A percentile compares a stretch with the other conserved stretches of the same genome.
Conservation (phyloP, 1,140 invertebrate species). For the Lucilia cuprina region DNA sequence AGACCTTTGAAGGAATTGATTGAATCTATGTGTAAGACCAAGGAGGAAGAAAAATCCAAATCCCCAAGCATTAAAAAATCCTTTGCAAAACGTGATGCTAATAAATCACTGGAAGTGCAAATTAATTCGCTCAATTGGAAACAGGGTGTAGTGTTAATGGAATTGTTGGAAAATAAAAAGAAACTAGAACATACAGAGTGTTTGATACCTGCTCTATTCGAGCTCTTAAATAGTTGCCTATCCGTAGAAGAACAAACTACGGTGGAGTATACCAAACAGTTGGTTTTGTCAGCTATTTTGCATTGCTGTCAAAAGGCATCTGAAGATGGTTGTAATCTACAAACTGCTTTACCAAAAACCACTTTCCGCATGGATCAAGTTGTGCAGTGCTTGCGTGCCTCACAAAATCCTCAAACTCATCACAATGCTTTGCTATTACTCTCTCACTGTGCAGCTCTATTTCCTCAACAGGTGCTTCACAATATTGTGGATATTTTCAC, state of each 20-base stretch:
- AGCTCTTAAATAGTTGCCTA: slow-evolving; percentile 80
- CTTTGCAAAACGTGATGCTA: slow-evolving; percentile 43
- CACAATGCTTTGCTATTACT: slow-evolving; percentile 87
- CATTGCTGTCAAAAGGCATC: slow-evolving; percentile 72
- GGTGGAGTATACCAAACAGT: slow-evolving; percentile 90
- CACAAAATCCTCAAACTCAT: slow-evolving; percentile 92
- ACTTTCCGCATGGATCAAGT: slow-evolving; percentile 82
- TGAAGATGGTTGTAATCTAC: slow-evolving; percentile 63
- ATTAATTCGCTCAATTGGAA: slow-evolving; percentile 74
- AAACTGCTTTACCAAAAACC: slow-evolving; percentile 63
- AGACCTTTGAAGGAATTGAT: slow-evolving; percentile 70
- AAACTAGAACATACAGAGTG: slow-evolving; percentile 69
- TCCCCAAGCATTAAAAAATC: slow-evolving; percentile 39
- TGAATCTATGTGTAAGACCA: slow-evolving; percentile 31
- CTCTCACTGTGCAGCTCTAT: slow-evolving; percentile 75
- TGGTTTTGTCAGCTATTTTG: slow-evolving; percentile 80
- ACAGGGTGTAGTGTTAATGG: slow-evolving; percentile 78
- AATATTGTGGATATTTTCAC: slow-evolving; percentile 96
- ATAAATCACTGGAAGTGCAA: slow-evolving; percentile 42
- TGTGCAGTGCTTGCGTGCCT: slow-evolving; percentile 86
- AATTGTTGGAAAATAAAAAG: slow-evolving; percentile 85
- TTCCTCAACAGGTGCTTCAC: slow-evolving; percentile 84
- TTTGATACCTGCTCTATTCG: slow-evolving; percentile 79
- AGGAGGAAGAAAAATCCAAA: background rate
- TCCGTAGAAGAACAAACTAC: slow-evolving; percentile 81